Evolutionary conservation across 2,797 vertebrate species (phyloP), one percentile per base, ranked within the genome.

Genomic region (Tachyglossus aculeatus): DNA sequence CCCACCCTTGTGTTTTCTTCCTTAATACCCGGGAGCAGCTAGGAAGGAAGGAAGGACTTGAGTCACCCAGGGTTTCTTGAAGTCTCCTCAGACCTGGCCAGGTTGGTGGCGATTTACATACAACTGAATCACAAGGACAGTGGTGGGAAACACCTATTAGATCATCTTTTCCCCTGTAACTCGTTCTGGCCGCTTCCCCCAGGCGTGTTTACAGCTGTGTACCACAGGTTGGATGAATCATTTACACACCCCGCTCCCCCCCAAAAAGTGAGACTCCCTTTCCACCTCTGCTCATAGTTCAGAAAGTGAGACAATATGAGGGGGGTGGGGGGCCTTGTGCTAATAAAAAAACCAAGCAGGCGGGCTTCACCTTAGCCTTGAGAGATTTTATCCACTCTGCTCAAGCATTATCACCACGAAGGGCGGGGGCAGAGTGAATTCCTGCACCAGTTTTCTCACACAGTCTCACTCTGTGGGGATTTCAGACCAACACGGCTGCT

Each of bases 341-440:
- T n/a, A 62, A 45, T 45, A 37, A 71, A 41, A 75, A 32, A 68
- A 37, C 38, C n/a, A n/a, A n/a, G n/a, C n/a, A n/a, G n/a, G n/a
- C n/a, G n/a, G n/a, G n/a, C n/a, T 29, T 68, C 18, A 15, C n/a
- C 36, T 21, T 62, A 59, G 53, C 43, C 40, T 60, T 84, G 68
- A 63, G 33, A 66, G 59, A 67, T 63, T 8, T n/a, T n/a, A n/a
- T n/a, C n/a, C 6, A 36, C 15, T 53, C 29, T 62, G 39, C 29
- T 66, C 21, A 60, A 58, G 61, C 43, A 41, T 76, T 78, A 29
- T 67, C 18, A 70, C 39, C 25, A 62, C 52, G 40, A 63, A 65
- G 14, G 12, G 67, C 38, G 67, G 81, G 66, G 29, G 15, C 15
- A 29, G 24, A 27, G 65, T 56, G 33, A n/a, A 66, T 74, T 71